Evolutionary conservation across 1,140 invertebrate species (phyloP).

Genomic region (Euschistus heros): DNA sequence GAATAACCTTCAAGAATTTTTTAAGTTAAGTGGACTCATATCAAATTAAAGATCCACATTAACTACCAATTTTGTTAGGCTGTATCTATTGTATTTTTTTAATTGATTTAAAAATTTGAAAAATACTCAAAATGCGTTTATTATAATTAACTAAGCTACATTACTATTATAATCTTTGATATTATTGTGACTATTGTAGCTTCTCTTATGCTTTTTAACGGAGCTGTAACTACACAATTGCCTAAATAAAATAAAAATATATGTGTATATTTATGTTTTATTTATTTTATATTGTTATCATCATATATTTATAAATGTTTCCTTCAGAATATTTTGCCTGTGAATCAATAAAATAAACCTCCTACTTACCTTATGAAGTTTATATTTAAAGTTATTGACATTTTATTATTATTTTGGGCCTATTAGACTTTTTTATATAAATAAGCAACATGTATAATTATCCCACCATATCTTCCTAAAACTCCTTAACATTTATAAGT

Average conservation of each 20-base stretch:
- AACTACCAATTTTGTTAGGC: slow-evolving; percentile 3
- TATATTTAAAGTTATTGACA: too few species aligned
- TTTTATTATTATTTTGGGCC: too few species aligned
- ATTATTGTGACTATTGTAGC: slow-evolving; percentile 27
- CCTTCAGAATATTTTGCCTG: too few species aligned
- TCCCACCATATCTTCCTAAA: too few species aligned
- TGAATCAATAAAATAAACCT: too few species aligned
- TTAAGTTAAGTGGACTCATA: slow-evolving; percentile 19
- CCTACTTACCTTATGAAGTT: too few species aligned
- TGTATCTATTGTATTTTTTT: slow-evolving; percentile 25
- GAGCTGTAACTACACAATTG: slow-evolving; percentile 24
- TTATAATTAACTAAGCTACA: slow-evolving; percentile 23
- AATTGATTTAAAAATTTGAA: slow-evolving; percentile 21
- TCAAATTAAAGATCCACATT: slow-evolving; percentile 20
- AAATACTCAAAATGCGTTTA: slow-evolving; percentile 27
- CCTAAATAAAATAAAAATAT: slow-evolving; percentile 21
- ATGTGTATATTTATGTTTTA: slow-evolving; percentile 10
- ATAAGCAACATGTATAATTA: too few species aligned
- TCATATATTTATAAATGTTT: too few species aligned
- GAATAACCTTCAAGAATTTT: slow-evolving; percentile 1
- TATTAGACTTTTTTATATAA: too few species aligned
- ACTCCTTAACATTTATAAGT: too few species aligned
- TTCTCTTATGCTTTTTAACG: slow-evolving; percentile 26
- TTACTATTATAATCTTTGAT: slow-evolving; percentile 25
- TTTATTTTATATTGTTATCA: too few species aligned